These are phyloP conservation scores for Lepidurus arcticus DNA, from an alignment of 1,140 invertebrate species.

Conservation along the genomic window DNA sequence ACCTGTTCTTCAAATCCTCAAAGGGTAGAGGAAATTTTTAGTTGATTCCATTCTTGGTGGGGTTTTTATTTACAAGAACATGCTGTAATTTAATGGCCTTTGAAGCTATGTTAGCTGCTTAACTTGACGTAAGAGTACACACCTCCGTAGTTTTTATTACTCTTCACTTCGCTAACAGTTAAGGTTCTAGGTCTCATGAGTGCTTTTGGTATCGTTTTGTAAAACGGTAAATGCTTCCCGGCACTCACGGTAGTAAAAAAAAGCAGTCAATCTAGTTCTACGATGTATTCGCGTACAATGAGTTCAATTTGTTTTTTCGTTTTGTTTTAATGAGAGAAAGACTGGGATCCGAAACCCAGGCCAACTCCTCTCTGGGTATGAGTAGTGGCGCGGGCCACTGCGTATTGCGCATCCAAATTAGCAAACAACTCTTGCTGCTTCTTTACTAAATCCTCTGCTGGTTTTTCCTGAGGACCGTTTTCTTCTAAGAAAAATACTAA, in stretches of 20 bases:
- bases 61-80: neutral
- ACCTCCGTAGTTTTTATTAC: too few species aligned
- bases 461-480: constrained; percentile 13
- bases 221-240: neutral
- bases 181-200: too few species aligned
- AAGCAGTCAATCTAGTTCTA: neutral
- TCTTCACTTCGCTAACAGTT: too few species aligned
- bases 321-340: neutral
- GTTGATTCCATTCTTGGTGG: neutral
- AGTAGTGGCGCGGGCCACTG: constrained; percentile 83
- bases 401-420: constrained; percentile 88
- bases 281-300: neutral
- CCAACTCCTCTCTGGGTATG: constrained; percentile 90
- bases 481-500: neutral
- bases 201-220: neutral
- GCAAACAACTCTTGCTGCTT: constrained; percentile 87
- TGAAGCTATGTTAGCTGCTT: too few species aligned
- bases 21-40: neutral
- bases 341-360: constrained; percentile 62
- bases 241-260: neutral
- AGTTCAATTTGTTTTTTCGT: neutral
- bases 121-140: too few species aligned
- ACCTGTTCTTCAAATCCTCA: neutral
- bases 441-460: constrained; percentile 53
- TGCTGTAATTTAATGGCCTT: too few species aligned